Conservation (phyloP, 2,113 vertebrate species). For the Odobenus rosmarus region DNA sequence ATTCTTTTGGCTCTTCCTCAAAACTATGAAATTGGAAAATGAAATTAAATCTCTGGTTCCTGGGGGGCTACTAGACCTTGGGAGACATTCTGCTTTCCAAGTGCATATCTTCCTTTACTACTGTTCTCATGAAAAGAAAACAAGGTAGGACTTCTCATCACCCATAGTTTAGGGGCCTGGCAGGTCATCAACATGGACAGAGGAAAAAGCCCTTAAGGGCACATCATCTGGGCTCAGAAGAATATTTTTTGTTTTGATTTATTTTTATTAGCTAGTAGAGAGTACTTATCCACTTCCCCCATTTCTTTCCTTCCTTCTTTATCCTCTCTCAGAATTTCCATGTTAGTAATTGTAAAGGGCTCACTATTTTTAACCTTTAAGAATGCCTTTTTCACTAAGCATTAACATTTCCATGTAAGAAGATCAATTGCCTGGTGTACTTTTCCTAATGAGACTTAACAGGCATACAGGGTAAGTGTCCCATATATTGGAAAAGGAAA, state of each 20-base stretch:
- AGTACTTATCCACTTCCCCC: not conserved
- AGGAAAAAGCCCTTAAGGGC: not conserved
- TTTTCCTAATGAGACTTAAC: not conserved
- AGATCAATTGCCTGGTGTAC: not conserved
- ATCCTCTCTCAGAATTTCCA: conserved; percentile 20
- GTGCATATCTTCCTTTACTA: not conserved
- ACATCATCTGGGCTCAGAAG: not conserved
- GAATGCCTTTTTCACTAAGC: conserved; percentile 28
- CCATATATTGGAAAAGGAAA: not conserved
- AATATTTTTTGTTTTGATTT: not conserved
- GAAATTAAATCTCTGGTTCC: not conserved
- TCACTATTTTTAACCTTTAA: conserved; percentile 56
- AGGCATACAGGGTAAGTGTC: not conserved
- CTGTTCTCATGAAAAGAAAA: not conserved
- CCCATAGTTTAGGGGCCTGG: not conserved
- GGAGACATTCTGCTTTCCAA: not conserved
- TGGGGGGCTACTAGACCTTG: not conserved
- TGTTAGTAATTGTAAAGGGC: not conserved
- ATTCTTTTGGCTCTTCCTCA: conserved; percentile 58
- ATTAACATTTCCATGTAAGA: conserved; percentile 40
- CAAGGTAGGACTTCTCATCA: not conserved
- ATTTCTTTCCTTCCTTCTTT: not conserved
- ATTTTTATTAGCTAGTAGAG: not conserved
- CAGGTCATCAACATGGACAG: not conserved
- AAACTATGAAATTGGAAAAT: conserved; percentile 30